A percentile compares a stretch with the other conserved stretches of the same genome.
Conservation (phyloP, 2,113 vertebrate genomes). For the Xerus inauris region DNA sequence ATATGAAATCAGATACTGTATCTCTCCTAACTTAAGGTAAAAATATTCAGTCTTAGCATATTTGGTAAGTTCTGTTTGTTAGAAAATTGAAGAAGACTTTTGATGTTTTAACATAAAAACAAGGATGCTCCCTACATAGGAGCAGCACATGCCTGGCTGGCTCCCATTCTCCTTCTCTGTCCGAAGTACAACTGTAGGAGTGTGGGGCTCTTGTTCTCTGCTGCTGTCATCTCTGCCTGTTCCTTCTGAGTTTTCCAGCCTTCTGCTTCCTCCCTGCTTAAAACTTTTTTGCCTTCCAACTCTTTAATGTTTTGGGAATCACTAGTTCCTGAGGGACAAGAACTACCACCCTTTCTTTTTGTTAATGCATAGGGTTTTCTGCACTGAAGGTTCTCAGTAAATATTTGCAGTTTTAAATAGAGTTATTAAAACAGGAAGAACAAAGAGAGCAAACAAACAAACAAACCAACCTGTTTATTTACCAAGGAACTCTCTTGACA, state of each 20-base stretch:
- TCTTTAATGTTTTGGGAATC: background rate
- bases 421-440: background rate
- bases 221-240: background rate
- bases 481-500: background rate
- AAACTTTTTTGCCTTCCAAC: background rate
- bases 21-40: background rate
- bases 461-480: background rate
- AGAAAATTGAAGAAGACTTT: background rate
- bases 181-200: background rate
- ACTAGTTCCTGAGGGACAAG: background rate
- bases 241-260: background rate
- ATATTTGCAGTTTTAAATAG: background rate
- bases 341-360: background rate
- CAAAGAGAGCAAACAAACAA: background rate
- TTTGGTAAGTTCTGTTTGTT: background rate
- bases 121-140: background rate
- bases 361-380: constrained; percentile 10
- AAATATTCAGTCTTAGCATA: background rate
- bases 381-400: background rate
- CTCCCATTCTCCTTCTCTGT: background rate
- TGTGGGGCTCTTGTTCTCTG: background rate
- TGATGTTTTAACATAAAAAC: background rate
- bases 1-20: background rate
- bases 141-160: background rate
- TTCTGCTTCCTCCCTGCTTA: background rate